These are phyloP conservation scores for Pyrocephalus nanus DNA, from an alignment of 2,797 vertebrate species.

Conservation along the genomic window DNA sequence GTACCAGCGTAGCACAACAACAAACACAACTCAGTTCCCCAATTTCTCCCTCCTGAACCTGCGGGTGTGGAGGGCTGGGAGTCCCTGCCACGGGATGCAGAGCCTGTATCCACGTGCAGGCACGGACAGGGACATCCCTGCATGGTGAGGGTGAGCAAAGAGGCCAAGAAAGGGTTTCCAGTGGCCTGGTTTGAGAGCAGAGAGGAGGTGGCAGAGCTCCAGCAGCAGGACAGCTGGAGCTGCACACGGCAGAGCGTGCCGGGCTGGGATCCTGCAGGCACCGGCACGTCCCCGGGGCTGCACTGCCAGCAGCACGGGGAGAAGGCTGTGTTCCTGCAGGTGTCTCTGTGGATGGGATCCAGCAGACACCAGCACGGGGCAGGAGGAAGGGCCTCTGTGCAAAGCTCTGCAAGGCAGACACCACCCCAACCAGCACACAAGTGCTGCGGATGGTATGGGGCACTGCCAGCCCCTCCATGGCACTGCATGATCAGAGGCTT, in stretches of 20 bases:
- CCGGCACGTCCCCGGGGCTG: background rate
- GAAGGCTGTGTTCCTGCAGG: background rate
- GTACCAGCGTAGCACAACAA: background rate
- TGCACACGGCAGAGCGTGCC: background rate
- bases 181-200: background rate
- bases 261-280: background rate
- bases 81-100: too few species aligned
- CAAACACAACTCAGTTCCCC: background rate
- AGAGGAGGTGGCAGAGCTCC: background rate
- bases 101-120: fast-evolving
- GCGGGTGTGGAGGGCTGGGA: background rate
- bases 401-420: background rate
- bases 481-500: background rate
- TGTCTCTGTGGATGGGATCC: background rate
- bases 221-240: background rate
- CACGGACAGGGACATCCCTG: fast-evolving
- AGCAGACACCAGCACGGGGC: background rate
- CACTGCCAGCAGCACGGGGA: fast-evolving
- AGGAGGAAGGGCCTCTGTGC: background rate
- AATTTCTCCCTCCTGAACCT: background rate
- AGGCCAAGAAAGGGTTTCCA: background rate
- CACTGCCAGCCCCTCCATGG: background rate
- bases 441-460: background rate
- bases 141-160: fast-evolving
- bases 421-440: background rate